Evolutionary conservation across 2,888 invertebrate genomes (phyloP).

Genomic region (Diplazon laetatorius): DNA sequence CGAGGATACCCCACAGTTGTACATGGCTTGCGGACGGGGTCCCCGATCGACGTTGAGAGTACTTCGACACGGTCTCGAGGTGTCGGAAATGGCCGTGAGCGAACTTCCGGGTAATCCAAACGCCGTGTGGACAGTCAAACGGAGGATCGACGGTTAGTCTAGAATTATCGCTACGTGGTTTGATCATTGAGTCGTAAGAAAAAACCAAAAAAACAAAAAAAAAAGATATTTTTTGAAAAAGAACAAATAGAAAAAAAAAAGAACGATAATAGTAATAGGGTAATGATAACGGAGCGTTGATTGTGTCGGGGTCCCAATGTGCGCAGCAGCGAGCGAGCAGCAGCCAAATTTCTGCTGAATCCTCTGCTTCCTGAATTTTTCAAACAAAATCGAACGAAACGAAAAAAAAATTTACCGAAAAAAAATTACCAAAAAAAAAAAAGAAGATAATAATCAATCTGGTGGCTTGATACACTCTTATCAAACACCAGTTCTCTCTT

Average conservation of each 20-base stretch:
- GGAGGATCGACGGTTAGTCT: slow-evolving; percentile 96
- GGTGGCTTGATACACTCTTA: slow-evolving; percentile 86
- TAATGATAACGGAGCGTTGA: slow-evolving; percentile 39
- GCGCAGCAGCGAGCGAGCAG: slow-evolving; percentile 60
- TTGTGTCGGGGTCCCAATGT: slow-evolving; percentile 56
- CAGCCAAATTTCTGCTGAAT: slow-evolving; percentile 43
- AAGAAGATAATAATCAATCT: slow-evolving; percentile 83
- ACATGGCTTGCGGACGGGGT: slow-evolving; percentile 97
- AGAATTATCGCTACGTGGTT: slow-evolving; percentile 34
- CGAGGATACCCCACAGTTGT: slow-evolving; percentile 99
- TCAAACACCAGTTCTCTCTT: slow-evolving; percentile 97
- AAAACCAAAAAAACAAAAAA: neutral
- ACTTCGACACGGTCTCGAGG: slow-evolving; percentile 97
- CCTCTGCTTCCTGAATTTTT: slow-evolving; percentile 37
- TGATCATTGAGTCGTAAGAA: slow-evolving; percentile 25
- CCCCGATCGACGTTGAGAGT: slow-evolving; percentile 96
- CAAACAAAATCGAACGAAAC: slow-evolving; percentile 25
- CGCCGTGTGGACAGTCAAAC: slow-evolving; percentile 99
- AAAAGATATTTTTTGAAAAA: slow-evolving; percentile 13
- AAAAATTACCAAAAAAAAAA: slow-evolving; percentile 63
- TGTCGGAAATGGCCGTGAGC: slow-evolving; percentile 99
- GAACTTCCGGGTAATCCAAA: slow-evolving; percentile 99
- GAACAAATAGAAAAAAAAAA: neutral
- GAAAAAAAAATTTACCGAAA: slow-evolving; percentile 66
- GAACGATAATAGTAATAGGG: slow-evolving; percentile 7